Base-by-base conservation (phyloP, 2,888 invertebrate species). In the Aleiodes testaceus region DNA sequence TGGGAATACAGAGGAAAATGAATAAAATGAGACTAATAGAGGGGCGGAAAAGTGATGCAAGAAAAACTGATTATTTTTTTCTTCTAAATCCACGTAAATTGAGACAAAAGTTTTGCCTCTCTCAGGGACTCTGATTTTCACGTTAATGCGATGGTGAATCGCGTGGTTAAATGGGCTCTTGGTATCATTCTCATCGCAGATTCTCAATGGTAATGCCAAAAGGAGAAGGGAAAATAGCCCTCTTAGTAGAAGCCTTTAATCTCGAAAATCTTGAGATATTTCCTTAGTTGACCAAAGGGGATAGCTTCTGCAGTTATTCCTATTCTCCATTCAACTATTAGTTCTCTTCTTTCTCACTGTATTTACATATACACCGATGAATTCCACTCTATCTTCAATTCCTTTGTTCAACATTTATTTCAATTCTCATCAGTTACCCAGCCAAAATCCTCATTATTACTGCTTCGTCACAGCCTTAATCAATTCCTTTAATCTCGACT, bases 251-350 rank as follows among this genome's bases (percentile, higher is more conserved):
- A 75, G 77, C 73, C 81, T 80, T 80, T 80, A 79, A 79, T 82
- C 79, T 77, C 53, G 72, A 72, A 73, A 79, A 80, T 77, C 78
- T 80, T 79, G 74, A 74, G 75, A 73, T 75, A 74, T 53, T 74
- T 45, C 18, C 36, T 59, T 44, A 26, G 52, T 53, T 55, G 53
- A 47, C 36, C 47, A 49, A 30, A 52, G 14, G 20, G 14, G 22
- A 64, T 36, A 9, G 47, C 55, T n/a, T 18, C 18, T 6, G 30
- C 30, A 22, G 12, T 47, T 20, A 44, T 42, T 26, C 30, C 45
- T 45, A n/a, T 50, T 30, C 42, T 45, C 18, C 9, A 68, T 42
- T 67, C 63, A 53, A 59, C 45, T 61, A 55, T 36, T 36, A 53
- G 36, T 22, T 20, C n/a, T 55, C 26, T 26, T 26, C 26, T 26